Evolutionary conservation across 2,888 invertebrate species (phyloP).

Genomic region (Monopis laevigella): DNA sequence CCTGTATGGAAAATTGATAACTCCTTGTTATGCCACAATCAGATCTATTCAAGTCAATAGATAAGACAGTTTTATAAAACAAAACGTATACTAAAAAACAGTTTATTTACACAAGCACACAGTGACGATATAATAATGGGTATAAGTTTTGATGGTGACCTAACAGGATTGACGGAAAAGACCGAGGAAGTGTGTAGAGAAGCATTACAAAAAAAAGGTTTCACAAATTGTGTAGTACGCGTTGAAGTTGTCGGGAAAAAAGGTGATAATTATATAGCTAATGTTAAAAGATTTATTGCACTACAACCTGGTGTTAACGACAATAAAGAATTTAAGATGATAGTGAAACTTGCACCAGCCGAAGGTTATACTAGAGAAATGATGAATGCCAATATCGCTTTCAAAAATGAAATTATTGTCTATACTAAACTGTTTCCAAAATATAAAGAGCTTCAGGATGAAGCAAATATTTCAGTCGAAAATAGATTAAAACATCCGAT

Average conservation of each 20-base stretch:
- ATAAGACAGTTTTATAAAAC: too few relatives aligned
- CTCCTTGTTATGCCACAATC: too few relatives aligned
- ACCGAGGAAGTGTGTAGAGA: slow-evolving; percentile 3
- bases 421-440: slow-evolving; percentile 30
- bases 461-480: slow-evolving; percentile 25
- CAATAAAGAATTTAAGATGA: slow-evolving; percentile 27
- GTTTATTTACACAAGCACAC: too few relatives aligned
- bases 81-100: too few relatives aligned
- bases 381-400: slow-evolving; percentile 21
- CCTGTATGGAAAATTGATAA: too few relatives aligned
- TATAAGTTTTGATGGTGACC: slow-evolving; percentile 2
- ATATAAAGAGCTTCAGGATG: slow-evolving; percentile 27
- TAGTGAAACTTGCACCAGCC: slow-evolving; percentile 33
- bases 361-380: slow-evolving; percentile 19
- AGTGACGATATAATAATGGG: too few relatives aligned
- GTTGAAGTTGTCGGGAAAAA: slow-evolving; percentile 19
- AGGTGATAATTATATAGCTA: slow-evolving; percentile 21
- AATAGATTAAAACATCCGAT: slow-evolving; percentile 27
- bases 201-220: slow-evolving; percentile 14
- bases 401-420: slow-evolving; percentile 30
- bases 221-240: slow-evolving; percentile 14
- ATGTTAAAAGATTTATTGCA: slow-evolving; percentile 18
- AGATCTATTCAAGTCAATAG: too few relatives aligned
- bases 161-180: neutral
- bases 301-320: slow-evolving; percentile 2